Percentiles rank a stretch among this genome's conserved stretches.
phyloP scores from a whole-genome alignment of 2,797 vertebrate species.

The Chiroxiphia lanceolata region DNA sequence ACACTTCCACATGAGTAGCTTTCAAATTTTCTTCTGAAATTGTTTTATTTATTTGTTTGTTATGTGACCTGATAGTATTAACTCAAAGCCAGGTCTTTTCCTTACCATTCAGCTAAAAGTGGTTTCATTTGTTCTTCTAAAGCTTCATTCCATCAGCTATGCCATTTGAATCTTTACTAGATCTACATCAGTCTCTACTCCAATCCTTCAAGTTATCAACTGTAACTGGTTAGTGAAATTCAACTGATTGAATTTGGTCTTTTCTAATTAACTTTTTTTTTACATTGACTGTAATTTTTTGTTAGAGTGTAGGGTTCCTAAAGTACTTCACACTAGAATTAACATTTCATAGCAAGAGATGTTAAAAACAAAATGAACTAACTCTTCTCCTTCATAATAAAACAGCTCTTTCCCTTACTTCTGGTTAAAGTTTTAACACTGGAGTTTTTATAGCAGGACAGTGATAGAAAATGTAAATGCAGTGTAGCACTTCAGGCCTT shows the following conservation, averaged over 20 bases:
- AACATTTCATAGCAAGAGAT: not conserved
- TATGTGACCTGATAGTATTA: not conserved
- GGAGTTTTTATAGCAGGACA: not conserved
- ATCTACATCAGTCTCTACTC: not conserved
- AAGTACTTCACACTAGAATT: not conserved
- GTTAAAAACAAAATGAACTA: not conserved
- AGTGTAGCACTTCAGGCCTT: not conserved
- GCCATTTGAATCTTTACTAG: not conserved
- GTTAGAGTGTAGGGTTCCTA: not conserved
- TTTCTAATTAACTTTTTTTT: not conserved
- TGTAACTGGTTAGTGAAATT: not conserved
- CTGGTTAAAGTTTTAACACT: not conserved
- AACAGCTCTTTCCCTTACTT: not conserved
- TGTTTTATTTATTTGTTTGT: not conserved
- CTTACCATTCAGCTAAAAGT: not conserved
- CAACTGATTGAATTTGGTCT: not conserved
- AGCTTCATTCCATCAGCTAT: not conserved
- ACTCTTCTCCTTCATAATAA: not conserved
- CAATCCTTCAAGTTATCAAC: not conserved
- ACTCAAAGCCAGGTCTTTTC: not conserved
- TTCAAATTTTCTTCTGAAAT: not conserved
- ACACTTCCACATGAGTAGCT: not conserved
- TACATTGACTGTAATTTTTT: not conserved
- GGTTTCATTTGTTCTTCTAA: not conserved
- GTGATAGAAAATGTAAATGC: not conserved